These are phyloP conservation scores for Caenorhabditis wallacei DNA, from an alignment of 2,888 invertebrate species.

Conservation along the genomic window DNA sequence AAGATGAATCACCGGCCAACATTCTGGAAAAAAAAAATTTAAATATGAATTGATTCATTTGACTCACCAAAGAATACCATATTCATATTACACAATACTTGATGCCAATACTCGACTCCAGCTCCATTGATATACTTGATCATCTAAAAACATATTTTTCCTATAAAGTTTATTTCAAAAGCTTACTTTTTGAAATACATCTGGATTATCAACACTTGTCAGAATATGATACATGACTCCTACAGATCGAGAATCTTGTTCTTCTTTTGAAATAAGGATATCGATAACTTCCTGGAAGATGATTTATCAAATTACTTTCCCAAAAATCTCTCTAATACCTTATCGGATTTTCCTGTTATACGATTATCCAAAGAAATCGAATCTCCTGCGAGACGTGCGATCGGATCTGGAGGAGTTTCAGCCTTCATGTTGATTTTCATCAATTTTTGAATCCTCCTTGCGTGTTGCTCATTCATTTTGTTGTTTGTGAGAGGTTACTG, in stretches of 20 bases:
- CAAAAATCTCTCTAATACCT: slow-evolving; percentile 33
- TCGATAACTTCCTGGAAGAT: slow-evolving; percentile 65
- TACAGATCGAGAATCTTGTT: slow-evolving; percentile 35
- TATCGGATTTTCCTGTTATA: slow-evolving; percentile 62
- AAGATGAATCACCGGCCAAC: slow-evolving; percentile 61
- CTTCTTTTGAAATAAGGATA: slow-evolving; percentile 56
- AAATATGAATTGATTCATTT: too few species aligned
- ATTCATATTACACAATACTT: slow-evolving; percentile 65
- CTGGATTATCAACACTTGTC: slow-evolving; percentile 45
- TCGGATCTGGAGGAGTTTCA: slow-evolving; percentile 50
- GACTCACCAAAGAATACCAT: slow-evolving; percentile 61
- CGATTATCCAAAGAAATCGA: slow-evolving; percentile 51
- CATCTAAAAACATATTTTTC: slow-evolving; percentile 36
- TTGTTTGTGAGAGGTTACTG: background rate
- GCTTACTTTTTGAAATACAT: slow-evolving; percentile 36
- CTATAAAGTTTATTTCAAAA: background rate
- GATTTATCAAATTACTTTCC: background rate
- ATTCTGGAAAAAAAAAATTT: too few species aligned
- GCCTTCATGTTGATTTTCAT: slow-evolving; percentile 58
- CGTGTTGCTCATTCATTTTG: slow-evolving; percentile 54
- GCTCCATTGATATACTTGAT: slow-evolving; percentile 47
- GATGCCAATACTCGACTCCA: slow-evolving; percentile 67
- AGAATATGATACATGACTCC: slow-evolving; percentile 56
- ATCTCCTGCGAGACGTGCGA: slow-evolving; percentile 42
- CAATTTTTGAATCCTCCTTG: slow-evolving; percentile 43